Evolutionary conservation across 1,140 invertebrate species (phyloP).

Genomic region (Bemisia tabaci): DNA sequence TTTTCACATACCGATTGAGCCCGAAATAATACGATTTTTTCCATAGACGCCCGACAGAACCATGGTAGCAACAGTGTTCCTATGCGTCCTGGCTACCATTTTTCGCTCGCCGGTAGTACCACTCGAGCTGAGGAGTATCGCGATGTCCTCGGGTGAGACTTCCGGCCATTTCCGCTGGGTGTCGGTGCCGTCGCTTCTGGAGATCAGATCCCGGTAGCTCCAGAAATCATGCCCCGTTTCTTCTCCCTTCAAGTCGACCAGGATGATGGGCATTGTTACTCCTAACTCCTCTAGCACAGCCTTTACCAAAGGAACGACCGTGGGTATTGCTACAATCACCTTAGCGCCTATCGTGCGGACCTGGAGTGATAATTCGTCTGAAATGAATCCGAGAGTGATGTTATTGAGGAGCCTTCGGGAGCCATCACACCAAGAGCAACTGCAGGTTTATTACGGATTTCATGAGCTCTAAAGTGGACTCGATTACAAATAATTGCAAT

Average conservation of each 20-base stretch:
- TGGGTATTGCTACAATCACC: slow-evolving; percentile 48
- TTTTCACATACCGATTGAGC: too few relatives aligned
- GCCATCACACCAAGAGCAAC: too few relatives aligned
- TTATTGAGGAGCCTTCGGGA: too few relatives aligned
- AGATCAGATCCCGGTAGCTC: slow-evolving; percentile 50
- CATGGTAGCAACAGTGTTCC: slow-evolving; percentile 32
- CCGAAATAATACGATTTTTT: too few relatives aligned
- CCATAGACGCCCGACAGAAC: too few relatives aligned
- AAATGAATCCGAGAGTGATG: too few relatives aligned
- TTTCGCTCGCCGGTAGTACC: slow-evolving; percentile 71
- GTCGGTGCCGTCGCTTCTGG: slow-evolving; percentile 12
- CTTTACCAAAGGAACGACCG: slow-evolving; percentile 30
- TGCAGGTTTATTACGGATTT: too few relatives aligned
- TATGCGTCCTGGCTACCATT: slow-evolving; percentile 69
- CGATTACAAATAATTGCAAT: too few relatives aligned
- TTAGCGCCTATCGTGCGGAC: slow-evolving; percentile 48
- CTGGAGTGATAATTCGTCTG: slow-evolving; percentile 64
- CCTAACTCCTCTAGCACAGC: slow-evolving; percentile 34
- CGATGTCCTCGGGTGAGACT: slow-evolving; percentile 23
- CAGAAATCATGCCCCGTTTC: slow-evolving; percentile 11
- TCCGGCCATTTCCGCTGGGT: slow-evolving; percentile 25
- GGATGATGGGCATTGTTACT: slow-evolving; percentile 17
- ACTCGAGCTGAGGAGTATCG: slow-evolving; percentile 40
- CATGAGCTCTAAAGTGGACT: too few relatives aligned
- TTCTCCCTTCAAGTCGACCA: neutral